Percentiles rank a stretch among this genome's conserved stretches.
phyloP scores from a whole-genome alignment of 64 coral and sea anemone genomes.

The Pocillopora damicornis region DNA sequence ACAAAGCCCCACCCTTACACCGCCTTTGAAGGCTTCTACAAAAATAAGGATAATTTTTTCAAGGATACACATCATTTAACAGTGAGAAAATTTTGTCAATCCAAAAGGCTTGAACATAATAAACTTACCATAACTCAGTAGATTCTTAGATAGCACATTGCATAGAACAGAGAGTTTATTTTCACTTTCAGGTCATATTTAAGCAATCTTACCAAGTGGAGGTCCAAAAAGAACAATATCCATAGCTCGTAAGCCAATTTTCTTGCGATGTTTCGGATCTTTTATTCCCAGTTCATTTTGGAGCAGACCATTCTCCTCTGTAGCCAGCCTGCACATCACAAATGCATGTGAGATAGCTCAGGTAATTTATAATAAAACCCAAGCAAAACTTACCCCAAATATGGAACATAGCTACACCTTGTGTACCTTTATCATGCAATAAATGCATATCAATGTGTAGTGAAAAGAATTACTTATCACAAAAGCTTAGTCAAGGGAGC shows the following conservation, averaged over 20 bases:
- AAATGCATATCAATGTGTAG: not conserved
- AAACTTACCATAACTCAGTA: not conserved
- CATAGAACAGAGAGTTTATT: not conserved
- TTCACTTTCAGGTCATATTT: not conserved
- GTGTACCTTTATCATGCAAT: not conserved
- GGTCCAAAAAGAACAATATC: conserved; percentile 96
- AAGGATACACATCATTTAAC: not conserved
- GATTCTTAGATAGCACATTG: not conserved
- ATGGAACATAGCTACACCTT: conserved; percentile 33
- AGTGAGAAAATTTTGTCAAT: not conserved
- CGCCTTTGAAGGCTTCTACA: not conserved
- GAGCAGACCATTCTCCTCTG: conserved; percentile 80
- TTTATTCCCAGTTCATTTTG: conserved; percentile 80
- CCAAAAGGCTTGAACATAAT: not conserved
- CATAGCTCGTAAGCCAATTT: conserved; percentile 95
- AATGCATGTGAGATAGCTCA: not conserved
- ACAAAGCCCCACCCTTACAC: conserved; percentile 24
- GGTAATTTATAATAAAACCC: conserved; percentile 25
- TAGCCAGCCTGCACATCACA: conserved; percentile 75
- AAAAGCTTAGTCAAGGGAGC: no score
- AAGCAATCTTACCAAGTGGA: conserved; percentile 48
- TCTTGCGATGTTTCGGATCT: conserved; percentile 89
- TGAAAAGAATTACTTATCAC: not conserved
- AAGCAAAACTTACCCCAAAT: conserved; percentile 40
- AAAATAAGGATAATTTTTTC: not conserved